Evolutionary conservation across 2,797 vertebrate genomes (phyloP), one percentile per base, ranked within the genome.

Genomic region (Acipenser transmontanus): DNA sequence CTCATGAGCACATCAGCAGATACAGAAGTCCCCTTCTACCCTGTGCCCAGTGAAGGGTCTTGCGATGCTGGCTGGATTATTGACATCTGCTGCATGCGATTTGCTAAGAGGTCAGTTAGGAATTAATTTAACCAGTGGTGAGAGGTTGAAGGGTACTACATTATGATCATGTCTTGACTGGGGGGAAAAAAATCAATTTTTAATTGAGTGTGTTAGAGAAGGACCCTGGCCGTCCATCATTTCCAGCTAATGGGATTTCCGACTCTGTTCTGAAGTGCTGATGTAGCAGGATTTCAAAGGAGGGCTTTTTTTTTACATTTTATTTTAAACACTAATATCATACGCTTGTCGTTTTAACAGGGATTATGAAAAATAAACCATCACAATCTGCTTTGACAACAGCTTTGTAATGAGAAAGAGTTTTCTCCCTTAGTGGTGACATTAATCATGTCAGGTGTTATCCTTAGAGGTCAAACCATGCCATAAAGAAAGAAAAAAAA

Each of bases 191-290:
- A 60, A 60, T 85, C 84, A 82, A 65, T 73, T 78, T 84, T 87
- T 88, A 89, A 91, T 88, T 85, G 87, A 87, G 81, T 82, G 82
- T 77, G 68, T 73, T 74, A 74, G 70, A 82, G 69, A 70, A 66
- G 76, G 70, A 69, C 68, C 70, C 59, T 62, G 60, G 73, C 68
- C 72, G 82, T 80, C 84, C 78, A 78, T 78, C 78, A 78, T 76
- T 76, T 76, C 66, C 69, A 75, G 71, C 78, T 82, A 81, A 87
- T 77, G 84, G 80, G 75, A 84, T 80, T 79, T 79, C 76, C 74
- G 68, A 59, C 17, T 47, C 67, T 50, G 60, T 73, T 71, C 74
- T 61, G 63, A 47, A 82, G 67, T 75, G 76, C 84, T 82, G 84
- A 88, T 67, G 56, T 62, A 51, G 75, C 73, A 74, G 71, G 72